Base-by-base conservation (phyloP, 2,113 vertebrate species). In the Phycodurus eques region DNA sequence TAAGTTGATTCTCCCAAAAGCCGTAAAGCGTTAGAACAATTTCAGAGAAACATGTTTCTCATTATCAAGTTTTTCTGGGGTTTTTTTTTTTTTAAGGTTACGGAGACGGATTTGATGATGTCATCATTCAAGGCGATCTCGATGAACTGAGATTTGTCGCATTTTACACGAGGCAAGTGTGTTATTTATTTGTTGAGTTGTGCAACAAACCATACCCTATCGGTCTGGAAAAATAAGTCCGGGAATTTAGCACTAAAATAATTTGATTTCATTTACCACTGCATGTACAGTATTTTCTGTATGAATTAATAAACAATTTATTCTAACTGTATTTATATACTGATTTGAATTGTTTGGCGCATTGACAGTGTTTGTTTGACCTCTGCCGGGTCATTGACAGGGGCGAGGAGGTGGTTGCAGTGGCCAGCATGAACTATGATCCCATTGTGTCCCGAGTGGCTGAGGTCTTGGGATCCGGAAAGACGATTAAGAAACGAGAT, bases 361-460 rank as follows among this genome's bases (percentile, higher is more conserved):
- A 12, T 3, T 70, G 14, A 20, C 31, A 11, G 8, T 15, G 49
- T 15, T 53, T 72, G 65, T 44, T 71, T 43, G 44, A 66, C 14
- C n/a, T 63, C 1, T 7, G 19, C 19, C 5, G 42, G 42, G 20
- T 75, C 60, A 72, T 72, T 0, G 76, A 10, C 82, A 99, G 98
- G 93, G 93, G 94, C 0, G 98, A 99, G 1, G 98, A 99, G 85
- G 98, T 98, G 82, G 94, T 98, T 53, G 95, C 96, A 0, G 97
- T 99, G 76, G 95, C 96, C 87, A 98, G 98, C 92, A 97, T 99
- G 95, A 99, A 98, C 94, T 98, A 96, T 0, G 97, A 98, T 80
- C 98, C 97, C 0, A 96, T 99, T 0, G 97, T 98, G 71, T 98
- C 97, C 85, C 95, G 96, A 83, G 98, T 98, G 75, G 96, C 96